Conservation (phyloP, 2,888 invertebrate genomes). For the Drosophila birchii region DNA sequence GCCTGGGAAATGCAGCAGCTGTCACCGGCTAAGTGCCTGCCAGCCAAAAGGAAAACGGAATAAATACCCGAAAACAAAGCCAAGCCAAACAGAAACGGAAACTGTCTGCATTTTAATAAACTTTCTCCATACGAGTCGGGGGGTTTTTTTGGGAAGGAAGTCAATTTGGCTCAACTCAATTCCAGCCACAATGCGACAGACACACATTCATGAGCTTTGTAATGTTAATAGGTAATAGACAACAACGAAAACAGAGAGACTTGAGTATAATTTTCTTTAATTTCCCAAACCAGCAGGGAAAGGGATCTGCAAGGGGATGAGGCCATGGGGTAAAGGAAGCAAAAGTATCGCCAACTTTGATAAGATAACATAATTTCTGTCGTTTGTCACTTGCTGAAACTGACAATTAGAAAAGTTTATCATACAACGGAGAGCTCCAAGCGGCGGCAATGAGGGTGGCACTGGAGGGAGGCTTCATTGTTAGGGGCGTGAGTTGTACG, state of each 20-base stretch:
- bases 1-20: conserved; percentile 72
- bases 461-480: conserved; percentile 17
- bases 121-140: conserved; percentile 15
- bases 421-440: conserved; percentile 63
- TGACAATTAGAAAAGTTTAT: conserved; percentile 82
- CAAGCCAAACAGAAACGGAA: conserved; percentile 20
- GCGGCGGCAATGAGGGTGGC: conserved; percentile 31
- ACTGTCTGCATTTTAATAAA: conserved; percentile 70
- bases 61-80: conserved; percentile 33
- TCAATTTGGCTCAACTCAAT: conserved; percentile 76
- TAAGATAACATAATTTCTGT: conserved; percentile 82
- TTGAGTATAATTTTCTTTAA: conserved; percentile 74
- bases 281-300: conserved; percentile 37
- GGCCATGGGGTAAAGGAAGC: conserved; percentile 9
- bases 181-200: conserved; percentile 50
- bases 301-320: background rate
- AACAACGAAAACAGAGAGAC: conserved; percentile 51
- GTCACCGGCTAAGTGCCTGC: conserved; percentile 66
- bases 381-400: conserved; percentile 81
- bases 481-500: conserved; percentile 60
- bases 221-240: conserved; percentile 70
- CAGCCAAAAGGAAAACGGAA: conserved; percentile 40
- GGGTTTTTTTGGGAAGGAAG: conserved; percentile 48
- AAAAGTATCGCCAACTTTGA: conserved; percentile 74
- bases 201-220: conserved; percentile 67